Base-by-base conservation (phyloP, 2,888 invertebrate genomes). In the Oeneis ivallda region DNA sequence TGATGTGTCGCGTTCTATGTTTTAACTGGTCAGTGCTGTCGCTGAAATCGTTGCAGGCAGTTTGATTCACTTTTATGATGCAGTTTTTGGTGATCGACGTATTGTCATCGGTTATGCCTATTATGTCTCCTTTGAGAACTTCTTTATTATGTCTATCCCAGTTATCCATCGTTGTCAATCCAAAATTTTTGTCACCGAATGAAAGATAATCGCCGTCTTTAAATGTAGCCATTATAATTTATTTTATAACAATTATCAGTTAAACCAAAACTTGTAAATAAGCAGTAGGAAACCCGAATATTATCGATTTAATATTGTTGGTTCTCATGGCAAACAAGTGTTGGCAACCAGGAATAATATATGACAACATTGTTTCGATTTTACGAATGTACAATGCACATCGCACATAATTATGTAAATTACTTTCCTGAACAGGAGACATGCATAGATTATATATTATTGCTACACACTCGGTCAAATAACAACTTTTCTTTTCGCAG, bases 51-150 rank as follows among this genome's bases (percentile, higher is more conserved):
- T 84, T 78, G 63, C 89, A 89, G 0, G 90, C 85, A 0, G 86
- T 89, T 64, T 89, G 86, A 53, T 89, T 92, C 0, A 91, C 90
- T 79, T 91, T 91, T 1, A 91, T 75, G 9, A 92, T 90, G 67
- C 88, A 84, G 74, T 90, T 91, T 70, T 90, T 90, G 0, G 89
- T 91, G 15, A 85, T 84, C 0, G 89, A 84, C 0, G 90, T 89
- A 71, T 90, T 91, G 1, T 81, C 72, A 50, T 91, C 88, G 0
- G 89, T 91, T n/a, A 77, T 80, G 1, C 80, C 78, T 13, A 91
- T 87, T 11, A 91, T 89, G 19, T 89, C 89, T 0, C 90, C 92
- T 81, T 86, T 88, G 0, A 92, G 66, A 1, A 91, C 79, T 15
- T 78, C 71, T 70, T 76, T 73, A 68, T 91, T 92, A 69, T 92